These are phyloP conservation scores for Alsophila aescularia DNA, from an alignment of 2,888 invertebrate species.

Conservation along the genomic window DNA sequence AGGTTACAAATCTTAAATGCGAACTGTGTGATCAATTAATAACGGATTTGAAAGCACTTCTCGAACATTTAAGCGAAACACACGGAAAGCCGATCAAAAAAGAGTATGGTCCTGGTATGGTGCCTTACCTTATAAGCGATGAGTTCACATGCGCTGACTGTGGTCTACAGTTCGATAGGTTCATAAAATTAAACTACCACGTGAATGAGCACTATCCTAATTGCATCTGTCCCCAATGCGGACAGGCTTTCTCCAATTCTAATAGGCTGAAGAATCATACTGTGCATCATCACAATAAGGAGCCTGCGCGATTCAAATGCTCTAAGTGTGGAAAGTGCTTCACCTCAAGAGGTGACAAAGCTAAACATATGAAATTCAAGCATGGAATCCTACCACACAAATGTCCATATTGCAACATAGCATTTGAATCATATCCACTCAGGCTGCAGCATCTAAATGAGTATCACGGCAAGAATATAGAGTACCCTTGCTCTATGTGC, in stretches of 20 bases:
- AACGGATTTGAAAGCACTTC: conserved; percentile 54
- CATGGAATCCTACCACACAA: conserved; percentile 54
- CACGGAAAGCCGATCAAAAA: conserved; percentile 62
- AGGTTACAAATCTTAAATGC: conserved; percentile 64
- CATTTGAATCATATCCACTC: conserved; percentile 64
- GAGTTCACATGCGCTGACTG: conserved; percentile 64
- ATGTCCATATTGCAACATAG: conserved; percentile 59
- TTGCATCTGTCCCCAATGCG: conserved; percentile 71
- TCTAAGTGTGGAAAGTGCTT: conserved; percentile 64
- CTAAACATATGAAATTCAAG: conserved; percentile 56
- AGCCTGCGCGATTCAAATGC: conserved; percentile 53
- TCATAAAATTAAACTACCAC: conserved; percentile 68
- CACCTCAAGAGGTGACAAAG: conserved; percentile 49
- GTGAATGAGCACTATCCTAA: conserved; percentile 73
- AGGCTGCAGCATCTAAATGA: conserved; percentile 62
- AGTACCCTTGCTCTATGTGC: conserved; percentile 70
- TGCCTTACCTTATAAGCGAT: conserved; percentile 58
- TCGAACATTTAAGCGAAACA: conserved; percentile 57
- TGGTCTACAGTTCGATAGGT: conserved; percentile 60
- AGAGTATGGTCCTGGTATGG: conserved; percentile 61
- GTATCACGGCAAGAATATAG: conserved; percentile 61
- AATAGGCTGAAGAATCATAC: conserved; percentile 15
- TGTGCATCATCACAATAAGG: conserved; percentile 41
- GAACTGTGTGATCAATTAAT: conserved; percentile 55
- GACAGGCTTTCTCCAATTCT: conserved; percentile 52